phyloP scores from a whole-genome alignment of 1,140 invertebrate species.

The Linepithema humile region DNA sequence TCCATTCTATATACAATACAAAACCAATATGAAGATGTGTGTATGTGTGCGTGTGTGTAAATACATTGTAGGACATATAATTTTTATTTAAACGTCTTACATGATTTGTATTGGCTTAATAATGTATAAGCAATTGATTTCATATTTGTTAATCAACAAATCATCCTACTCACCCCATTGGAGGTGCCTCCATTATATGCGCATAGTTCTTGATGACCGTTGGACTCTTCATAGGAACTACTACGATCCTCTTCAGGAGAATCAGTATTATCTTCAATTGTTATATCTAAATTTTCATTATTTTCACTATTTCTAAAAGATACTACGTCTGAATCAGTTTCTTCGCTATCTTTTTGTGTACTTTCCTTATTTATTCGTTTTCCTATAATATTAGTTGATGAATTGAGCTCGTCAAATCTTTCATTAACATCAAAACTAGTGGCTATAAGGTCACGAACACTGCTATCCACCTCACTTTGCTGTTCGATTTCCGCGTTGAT shows the following conservation, averaged over 20 bases:
- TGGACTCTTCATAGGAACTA: conserved; percentile 55
- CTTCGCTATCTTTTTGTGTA: conserved; percentile 27
- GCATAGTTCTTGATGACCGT: conserved; percentile 62
- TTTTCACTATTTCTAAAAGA: conserved; percentile 72
- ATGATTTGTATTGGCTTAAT: no score
- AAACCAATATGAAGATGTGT: conserved; percentile 48
- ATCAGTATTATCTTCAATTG: conserved; percentile 36
- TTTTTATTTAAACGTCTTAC: background rate
- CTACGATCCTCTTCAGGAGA: conserved; percentile 51
- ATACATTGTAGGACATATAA: background rate
- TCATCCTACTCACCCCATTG: no score
- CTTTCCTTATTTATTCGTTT: conserved; percentile 47
- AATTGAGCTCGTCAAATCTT: conserved; percentile 66
- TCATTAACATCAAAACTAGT: conserved; percentile 52
- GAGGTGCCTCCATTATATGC: conserved; percentile 65
- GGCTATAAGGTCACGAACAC: background rate
- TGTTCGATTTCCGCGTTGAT: background rate
- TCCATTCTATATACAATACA: conserved; percentile 71
- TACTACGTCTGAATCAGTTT: conserved; percentile 70
- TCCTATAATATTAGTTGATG: conserved; percentile 56
- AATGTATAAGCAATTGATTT: no score
- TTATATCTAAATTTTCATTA: conserved; percentile 21
- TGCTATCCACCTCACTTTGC: background rate
- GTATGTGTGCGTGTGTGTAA: no score
- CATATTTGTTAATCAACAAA: no score